These are phyloP conservation scores for Biston betularia DNA, from an alignment of 2,888 invertebrate species.

Conservation along the genomic window DNA sequence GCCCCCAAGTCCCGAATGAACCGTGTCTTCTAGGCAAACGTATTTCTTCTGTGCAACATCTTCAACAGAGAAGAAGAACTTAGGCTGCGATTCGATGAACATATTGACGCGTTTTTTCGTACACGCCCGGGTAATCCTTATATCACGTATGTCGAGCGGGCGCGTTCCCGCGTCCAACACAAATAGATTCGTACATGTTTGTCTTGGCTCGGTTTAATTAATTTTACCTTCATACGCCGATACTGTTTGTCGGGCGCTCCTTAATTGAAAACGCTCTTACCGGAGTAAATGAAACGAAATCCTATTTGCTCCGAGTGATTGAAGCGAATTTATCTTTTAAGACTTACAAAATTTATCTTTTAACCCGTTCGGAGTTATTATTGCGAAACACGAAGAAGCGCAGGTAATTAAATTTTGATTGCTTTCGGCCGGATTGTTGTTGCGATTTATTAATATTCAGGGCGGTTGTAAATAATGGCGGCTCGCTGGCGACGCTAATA, in stretches of 20 bases:
- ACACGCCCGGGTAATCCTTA: constrained; percentile 54
- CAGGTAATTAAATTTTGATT: constrained; percentile 81
- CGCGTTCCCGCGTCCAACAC: constrained; percentile 70
- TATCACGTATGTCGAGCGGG: constrained; percentile 50
- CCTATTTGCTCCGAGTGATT: constrained; percentile 84
- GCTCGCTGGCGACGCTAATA: constrained; percentile 69
- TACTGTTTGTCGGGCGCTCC: constrained; percentile 83
- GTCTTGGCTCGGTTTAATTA: constrained; percentile 84
- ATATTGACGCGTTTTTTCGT: constrained; percentile 46
- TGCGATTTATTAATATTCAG: constrained; percentile 78
- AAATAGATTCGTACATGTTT: constrained; percentile 83
- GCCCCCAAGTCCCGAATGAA: no score
- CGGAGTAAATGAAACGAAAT: constrained; percentile 83
- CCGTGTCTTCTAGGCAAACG: no score
- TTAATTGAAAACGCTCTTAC: constrained; percentile 85
- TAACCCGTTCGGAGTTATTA: constrained; percentile 62
- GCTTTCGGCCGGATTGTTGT: constrained; percentile 72
- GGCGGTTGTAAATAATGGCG: constrained; percentile 69
- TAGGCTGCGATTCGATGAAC: constrained; percentile 36
- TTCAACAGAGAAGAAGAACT: constrained; percentile 21
- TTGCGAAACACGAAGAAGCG: constrained; percentile 66
- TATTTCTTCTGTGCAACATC: background rate
- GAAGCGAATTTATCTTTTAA: constrained; percentile 84
- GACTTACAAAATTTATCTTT: constrained; percentile 81
- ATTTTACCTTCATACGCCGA: constrained; percentile 86